Evolutionary conservation across 2,797 vertebrate species (phyloP), one percentile per base, ranked within the genome.

Genomic region (Chiroxiphia lanceolata): DNA sequence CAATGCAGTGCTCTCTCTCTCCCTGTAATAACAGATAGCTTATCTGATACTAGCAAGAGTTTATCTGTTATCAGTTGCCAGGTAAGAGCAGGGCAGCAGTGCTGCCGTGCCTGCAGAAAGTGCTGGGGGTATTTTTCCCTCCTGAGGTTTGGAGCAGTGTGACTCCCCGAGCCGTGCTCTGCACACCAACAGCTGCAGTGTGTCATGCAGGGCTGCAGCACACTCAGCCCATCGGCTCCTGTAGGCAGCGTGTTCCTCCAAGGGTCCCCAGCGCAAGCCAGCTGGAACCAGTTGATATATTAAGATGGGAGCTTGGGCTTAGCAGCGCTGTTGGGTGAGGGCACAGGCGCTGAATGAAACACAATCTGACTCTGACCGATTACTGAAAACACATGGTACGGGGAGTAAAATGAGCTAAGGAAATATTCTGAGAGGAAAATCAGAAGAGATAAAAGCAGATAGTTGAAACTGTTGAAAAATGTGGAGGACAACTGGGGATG

Each of bases 371-470:
- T 82, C 67, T 31, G 57, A 38, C 42, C 0, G 1, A 29, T 78
- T 50, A 14, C 93, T 44, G 82, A 71, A 77, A 93, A 59, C 76
- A 83, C 69, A 33, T 59, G 89, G 84, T 75, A 77, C 64, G 29
- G 53, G 48, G 89, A 77, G 31, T 85, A 83, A 83, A 89, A 78
- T 44, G 79, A 94, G 72, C 76, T 78, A 69, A 27, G 13, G 65
- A 89, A 89, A 75, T 83, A 71, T 33, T 77, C 57, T 18, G 65
- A 81, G 71, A 68, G 83, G 81, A 84, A 87, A 89, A 93, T 44
- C 50, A 64, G 60, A 40, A 76, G 68, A 91, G 89, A 89, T 83
- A 91, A 87, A 91, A 85, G 50, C 60, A 75, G 83, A 94, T 89
- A 47, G 33, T 53, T 44, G 42, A 86, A 96, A 65, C 60, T 57